Conservation (phyloP, 2,797 vertebrate species). For the Phrynocephalus guinanensis region DNA sequence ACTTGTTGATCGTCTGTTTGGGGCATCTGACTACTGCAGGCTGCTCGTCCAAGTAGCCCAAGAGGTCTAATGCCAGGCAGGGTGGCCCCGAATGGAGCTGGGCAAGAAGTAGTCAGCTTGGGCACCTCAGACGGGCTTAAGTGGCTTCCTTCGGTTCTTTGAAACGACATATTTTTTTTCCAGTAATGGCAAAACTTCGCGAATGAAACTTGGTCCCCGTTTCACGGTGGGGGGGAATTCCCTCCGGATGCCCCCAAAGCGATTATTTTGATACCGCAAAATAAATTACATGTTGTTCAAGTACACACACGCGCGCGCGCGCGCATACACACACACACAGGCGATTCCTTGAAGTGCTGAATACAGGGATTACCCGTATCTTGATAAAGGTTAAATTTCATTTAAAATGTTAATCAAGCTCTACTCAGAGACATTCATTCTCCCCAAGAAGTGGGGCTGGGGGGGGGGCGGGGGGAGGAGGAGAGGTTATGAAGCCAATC, state of each 20-base stretch:
- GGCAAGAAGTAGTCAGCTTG: too few relatives aligned
- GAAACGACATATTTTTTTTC: neutral
- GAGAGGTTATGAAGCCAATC: constrained; percentile 67
- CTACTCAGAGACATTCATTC: constrained; percentile 62
- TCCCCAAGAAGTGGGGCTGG: constrained; percentile 49
- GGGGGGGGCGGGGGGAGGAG: neutral
- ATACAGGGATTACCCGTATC: neutral
- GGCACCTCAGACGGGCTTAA: too few relatives aligned
- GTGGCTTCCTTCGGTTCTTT: neutral
- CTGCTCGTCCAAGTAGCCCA: too few relatives aligned
- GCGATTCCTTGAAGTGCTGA: too few relatives aligned
- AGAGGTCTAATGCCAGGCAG: too few relatives aligned
- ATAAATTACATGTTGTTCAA: too few relatives aligned
- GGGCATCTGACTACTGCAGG: too few relatives aligned
- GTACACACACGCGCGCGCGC: too few relatives aligned
- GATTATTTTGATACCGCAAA: neutral
- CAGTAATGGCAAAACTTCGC: neutral
- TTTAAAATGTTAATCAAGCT: neutral
- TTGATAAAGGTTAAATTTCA: neutral
- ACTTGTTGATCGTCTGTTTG: neutral
- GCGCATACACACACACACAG: too few relatives aligned
- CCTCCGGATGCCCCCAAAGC: neutral
- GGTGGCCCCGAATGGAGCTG: neutral
- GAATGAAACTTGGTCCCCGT: neutral
- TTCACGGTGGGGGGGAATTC: neutral